Conservation (phyloP, 2,888 invertebrate genomes). For the Chironomus riparius region DNA sequence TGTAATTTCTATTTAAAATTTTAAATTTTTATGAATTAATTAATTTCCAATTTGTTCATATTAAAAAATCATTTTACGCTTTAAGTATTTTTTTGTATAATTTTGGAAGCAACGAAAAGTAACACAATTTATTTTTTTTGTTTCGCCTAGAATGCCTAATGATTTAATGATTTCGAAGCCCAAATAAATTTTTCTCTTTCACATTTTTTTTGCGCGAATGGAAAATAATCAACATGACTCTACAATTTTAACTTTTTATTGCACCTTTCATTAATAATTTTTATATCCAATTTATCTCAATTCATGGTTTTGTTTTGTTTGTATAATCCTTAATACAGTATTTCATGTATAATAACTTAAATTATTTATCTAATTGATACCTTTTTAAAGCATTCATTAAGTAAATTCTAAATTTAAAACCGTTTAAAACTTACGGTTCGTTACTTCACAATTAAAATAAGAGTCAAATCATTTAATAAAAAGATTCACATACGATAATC, state of each 20-base stretch:
- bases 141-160: neutral
- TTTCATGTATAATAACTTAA: neutral
- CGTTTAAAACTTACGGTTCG: neutral
- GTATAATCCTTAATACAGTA: neutral
- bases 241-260: neutral
- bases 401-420: neutral
- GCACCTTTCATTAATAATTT: neutral
- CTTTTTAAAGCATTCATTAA: neutral
- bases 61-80: neutral
- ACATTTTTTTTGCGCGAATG: neutral
- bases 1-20: neutral
- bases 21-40: neutral
- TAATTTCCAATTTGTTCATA: neutral
- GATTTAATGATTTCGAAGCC: neutral
- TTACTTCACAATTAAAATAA: too few relatives aligned
- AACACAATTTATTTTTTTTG: neutral
- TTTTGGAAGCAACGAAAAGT: slow-evolving; percentile 8
- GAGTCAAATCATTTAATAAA: too few relatives aligned
- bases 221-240: neutral
- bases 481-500: too few relatives aligned
- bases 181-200: neutral
- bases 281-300: neutral
- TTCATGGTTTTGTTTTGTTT: neutral
- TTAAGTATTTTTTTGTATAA: neutral
- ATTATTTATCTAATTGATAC: neutral